Evolutionary conservation across 2,797 vertebrate genomes (phyloP), one percentile per base, ranked within the genome.

Genomic region (Pipistrellus nathusii): DNA sequence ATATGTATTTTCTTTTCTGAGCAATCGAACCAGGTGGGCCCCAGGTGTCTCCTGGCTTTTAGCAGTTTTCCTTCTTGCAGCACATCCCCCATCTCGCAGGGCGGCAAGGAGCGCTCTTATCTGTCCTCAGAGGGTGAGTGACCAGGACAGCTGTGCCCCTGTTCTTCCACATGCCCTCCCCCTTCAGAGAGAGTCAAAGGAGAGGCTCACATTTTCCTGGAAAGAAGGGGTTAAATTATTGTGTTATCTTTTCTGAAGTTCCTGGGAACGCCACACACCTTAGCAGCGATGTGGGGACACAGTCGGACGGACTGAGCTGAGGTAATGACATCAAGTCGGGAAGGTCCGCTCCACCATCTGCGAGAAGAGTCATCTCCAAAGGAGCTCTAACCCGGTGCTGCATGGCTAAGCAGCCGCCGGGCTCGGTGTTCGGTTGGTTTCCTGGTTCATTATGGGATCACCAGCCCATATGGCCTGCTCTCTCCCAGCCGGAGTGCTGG

Each of bases 401-500:
- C 75, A 25, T 90, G 93, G 93, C 81, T 80, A 35, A 73, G 44
- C 75, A 89, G 82, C 15, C 66, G 62, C 72, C 62, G 88, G 44
- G 72, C 73, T 94, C 72, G 4, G 38, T 11, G 83, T 71, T 96
- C 93, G 92, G 94, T 95, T 95, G 92, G 94, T 95, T 96, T 91
- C 82, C 83, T 94, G 97, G 81, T 88, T 96, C 81, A 86, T 96
- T 93, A 88, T 90, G 51, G 73, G 94, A 91, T 95, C 91, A 92
- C 90, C 75, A 94, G 97, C 95, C 97, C 97, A 72, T 96, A 97
- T 96, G 97, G 96, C 91, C 86, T 44, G 1, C 80, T 71, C 69
- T 96, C 97, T 94, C 94, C 92, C 35, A 95, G 96, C 88, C 93
- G 21, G 96, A 95, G 97, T 98, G 97, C 97, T 84, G 96, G 96